Base-by-base conservation (phyloP, 2,113 vertebrate genomes). In the Danio rerio region DNA sequence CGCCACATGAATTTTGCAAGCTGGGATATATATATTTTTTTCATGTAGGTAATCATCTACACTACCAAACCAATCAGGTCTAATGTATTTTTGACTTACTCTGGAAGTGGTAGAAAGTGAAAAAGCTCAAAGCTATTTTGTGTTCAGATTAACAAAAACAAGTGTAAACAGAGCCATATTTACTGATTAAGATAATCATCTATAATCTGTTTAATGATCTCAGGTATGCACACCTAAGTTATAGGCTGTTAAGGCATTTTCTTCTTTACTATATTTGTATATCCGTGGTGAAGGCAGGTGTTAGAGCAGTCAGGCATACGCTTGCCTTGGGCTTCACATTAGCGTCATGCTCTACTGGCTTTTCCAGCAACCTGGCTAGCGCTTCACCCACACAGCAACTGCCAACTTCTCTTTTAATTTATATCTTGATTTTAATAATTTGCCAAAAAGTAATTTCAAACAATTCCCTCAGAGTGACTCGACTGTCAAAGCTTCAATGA, bases 271-370 rank as follows among this genome's bases (percentile, higher is more conserved):
- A 85, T 42, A 74, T 80, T 76, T 58, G 31, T 79, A 21, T 78
- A 52, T 82, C 70, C 18, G n/a, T 47, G 52, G 49, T 82, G 61
- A 68, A 40, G 55, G 75, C 75, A 69, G 68, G 75, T 85, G 75
- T 85, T 80, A 61, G 75, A 75, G 84, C 80, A 85, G 84, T 77
- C 74, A 82, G 52, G 75, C 84, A 61, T 82, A 65, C 61, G 12
- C 66, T 85, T 66, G 80, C 74, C 80, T 55, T 71, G 65, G 74
- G 84, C 84, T 79, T 82, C 71, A 79, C 74, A 85, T 85, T 66
- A 78, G 58, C 21, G n/a, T 78, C 80, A 82, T 77, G 76, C 80
- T 79, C 58, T 74, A 85, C 74, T 78, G 71, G 55, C 68, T 73
- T 74, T 78, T 47, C 43, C 72, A 56, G 74, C 42, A 78, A 66